phyloP scores from a whole-genome alignment of 1,140 invertebrate species.

The Camponotus pennsylvanicus region DNA sequence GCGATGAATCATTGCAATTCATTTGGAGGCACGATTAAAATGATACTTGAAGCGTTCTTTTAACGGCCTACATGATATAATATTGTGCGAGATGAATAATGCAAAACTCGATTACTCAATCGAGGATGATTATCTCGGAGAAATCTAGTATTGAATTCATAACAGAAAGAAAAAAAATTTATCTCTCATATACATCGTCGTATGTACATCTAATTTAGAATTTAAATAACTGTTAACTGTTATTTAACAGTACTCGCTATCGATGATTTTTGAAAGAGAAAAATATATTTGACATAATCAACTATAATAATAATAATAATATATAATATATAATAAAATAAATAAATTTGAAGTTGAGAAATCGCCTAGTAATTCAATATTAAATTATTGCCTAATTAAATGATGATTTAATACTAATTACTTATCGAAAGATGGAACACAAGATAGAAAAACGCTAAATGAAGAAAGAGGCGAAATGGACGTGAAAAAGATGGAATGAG shows the following conservation, averaged over 20 bases:
- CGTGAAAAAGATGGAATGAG: conserved; percentile 22
- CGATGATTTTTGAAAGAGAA: neutral
- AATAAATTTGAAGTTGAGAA: neutral
- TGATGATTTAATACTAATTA: conserved; percentile 14
- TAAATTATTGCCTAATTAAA: too few relatives aligned
- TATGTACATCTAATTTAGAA: neutral
- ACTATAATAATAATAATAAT: neutral
- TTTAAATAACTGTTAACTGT: neutral
- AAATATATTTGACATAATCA: neutral
- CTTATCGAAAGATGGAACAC: neutral
- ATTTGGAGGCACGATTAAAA: conserved; percentile 20
- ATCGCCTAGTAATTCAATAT: neutral
- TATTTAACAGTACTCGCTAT: neutral
- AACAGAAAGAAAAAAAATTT: neutral
- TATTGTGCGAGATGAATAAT: conserved; percentile 52
- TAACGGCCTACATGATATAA: conserved; percentile 30
- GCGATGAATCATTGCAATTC: conserved; percentile 17
- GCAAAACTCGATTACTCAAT: conserved; percentile 50
- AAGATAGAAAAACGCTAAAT: conserved; percentile 16
- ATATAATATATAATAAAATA: neutral
- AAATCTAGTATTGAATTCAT: conserved; percentile 20
- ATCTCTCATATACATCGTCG: neutral
- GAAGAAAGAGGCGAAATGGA: neutral
- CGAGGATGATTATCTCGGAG: conserved; percentile 40
- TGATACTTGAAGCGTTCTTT: conserved; percentile 43